Conservation (phyloP, 2,113 vertebrate species). For the Lagopus muta region DNA sequence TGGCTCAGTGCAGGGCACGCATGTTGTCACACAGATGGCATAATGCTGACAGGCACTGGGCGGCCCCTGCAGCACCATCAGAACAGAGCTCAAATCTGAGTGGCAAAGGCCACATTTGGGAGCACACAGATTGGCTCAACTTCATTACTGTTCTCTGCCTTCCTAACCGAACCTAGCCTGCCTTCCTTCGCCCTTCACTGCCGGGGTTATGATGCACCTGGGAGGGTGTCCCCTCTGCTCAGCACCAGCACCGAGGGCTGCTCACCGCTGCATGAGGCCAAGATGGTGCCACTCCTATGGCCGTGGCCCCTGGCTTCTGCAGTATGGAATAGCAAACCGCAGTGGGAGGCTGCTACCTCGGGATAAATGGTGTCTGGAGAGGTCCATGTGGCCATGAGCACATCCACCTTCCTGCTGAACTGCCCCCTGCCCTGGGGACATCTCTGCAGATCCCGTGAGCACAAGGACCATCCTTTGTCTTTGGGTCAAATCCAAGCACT, state of each 20-base stretch:
- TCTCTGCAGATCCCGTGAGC: fast-evolving
- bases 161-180: too few species aligned
- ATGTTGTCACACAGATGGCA: fast-evolving
- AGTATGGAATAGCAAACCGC: background rate
- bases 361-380: background rate
- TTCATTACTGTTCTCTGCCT: background rate
- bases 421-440: background rate
- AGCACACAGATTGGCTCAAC: background rate
- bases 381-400: fast-evolving
- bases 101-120: background rate
- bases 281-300: background rate
- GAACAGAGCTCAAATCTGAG: background rate
- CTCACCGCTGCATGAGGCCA: too few species aligned
- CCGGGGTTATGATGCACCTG: fast-evolving
- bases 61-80: background rate
- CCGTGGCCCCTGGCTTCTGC: background rate
- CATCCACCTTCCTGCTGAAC: fast-evolving
- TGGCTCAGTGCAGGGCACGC: background rate
- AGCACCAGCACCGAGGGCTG: background rate
- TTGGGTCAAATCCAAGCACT: background rate
- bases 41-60: fast-evolving
- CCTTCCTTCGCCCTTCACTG: too few species aligned
- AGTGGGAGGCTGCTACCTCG: background rate
- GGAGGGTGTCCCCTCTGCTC: background rate
- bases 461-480: fast-evolving